Evolutionary conservation across 2,797 vertebrate genomes (phyloP), one percentile per base, ranked within the genome.

Genomic region (Xiphorhynchus erythropygius): DNA sequence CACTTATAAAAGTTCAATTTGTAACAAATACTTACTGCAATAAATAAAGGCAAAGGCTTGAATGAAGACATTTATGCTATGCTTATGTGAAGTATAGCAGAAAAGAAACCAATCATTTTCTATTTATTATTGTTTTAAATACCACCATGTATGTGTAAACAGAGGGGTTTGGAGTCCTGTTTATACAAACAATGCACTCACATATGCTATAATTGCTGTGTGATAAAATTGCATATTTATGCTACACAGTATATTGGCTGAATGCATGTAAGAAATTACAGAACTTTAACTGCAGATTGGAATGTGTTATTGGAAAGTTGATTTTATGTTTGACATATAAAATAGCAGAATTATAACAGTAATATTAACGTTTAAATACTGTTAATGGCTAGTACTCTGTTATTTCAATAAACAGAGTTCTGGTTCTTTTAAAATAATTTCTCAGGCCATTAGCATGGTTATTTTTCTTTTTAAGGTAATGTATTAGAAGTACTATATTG

Each of bases 111-210:
- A 55, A 33, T 47, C 1, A 59, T 80, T 95, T 80, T 22, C 75
- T 49, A 22, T 64, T 89, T 41, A n/a, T 77, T 87, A 39, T 68
- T 83, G 18, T 80, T 88, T 90, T 32, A 82, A 94, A 81, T 85
- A 10, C 14, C 39, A 55, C 41, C 25, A 18, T 44, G 69, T 59
- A n/a, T 83, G 46, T 71, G 37, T 74, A 83, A 63, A 85, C 68
- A 87, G 28, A 79, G 35, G n/a, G 22, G 41, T 94, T 93, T 35
- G 68, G 46, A 80, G 53, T 76, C 28, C 35, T 65, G 3, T 74
- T 95, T 95, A n/a, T 56, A 64, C 23, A 90, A 93, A 76, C 49
- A 84, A 74, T 84, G 56, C 52, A n/a, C 49, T 94, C 30, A 64
- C 17, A 37, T 37, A 24, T 73, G 19, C 37, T 77, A 0, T 41